These are phyloP conservation scores for Quadroppia sp. DNA, from an alignment of 2,888 invertebrate genomes.

Conservation along the genomic window DNA sequence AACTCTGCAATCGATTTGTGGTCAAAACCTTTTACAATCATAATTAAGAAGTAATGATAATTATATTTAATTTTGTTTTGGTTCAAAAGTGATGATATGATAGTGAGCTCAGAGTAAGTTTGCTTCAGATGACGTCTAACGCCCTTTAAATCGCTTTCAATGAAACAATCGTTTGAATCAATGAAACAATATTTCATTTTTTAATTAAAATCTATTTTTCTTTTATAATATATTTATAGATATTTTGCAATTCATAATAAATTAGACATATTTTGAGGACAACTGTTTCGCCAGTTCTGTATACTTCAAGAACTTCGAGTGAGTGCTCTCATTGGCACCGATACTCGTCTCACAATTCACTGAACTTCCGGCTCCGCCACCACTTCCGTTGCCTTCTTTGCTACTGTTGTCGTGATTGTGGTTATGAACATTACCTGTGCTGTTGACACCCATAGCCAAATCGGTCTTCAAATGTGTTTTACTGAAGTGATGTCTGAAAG, in stretches of 20 bases:
- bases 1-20: conserved; percentile 25
- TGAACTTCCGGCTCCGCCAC: conserved; percentile 60
- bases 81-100: conserved; percentile 31
- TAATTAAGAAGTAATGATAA: conserved; percentile 24
- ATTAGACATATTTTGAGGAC: conserved; percentile 75
- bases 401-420: conserved; percentile 55
- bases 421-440: conserved; percentile 39
- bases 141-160: neutral
- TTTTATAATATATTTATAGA: neutral
- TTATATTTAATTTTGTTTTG: neutral
- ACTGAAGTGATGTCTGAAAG: conserved; percentile 90
- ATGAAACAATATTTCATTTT: neutral
- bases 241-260: conserved; percentile 9
- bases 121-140: neutral
- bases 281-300: conserved; percentile 97
- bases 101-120: conserved; percentile 27
- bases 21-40: neutral
- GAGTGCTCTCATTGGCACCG: conserved; percentile 78
- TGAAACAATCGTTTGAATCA: neutral
- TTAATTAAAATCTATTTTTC: neutral
- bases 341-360: conserved; percentile 17
- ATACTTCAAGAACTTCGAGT: conserved; percentile 96
- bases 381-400: conserved; percentile 56
- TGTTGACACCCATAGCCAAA: conserved; percentile 56
- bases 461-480: conserved; percentile 95